Percentiles rank a stretch among this genome's conserved stretches.
phyloP scores from a whole-genome alignment of 2,113 vertebrate species.

The Cinclus cinclus region DNA sequence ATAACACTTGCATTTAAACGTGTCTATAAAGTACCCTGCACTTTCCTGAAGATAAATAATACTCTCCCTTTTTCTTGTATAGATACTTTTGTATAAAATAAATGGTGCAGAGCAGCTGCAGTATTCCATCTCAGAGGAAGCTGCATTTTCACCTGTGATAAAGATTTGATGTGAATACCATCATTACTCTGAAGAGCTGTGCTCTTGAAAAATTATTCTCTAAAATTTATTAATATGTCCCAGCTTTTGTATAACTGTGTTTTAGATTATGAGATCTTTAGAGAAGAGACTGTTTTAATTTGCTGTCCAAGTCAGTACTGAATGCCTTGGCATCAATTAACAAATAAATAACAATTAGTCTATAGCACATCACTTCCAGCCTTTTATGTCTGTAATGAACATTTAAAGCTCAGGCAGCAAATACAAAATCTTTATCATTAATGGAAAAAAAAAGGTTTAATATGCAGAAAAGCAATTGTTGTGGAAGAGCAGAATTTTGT shows the following conservation, averaged over 20 bases:
- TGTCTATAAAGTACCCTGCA: neutral
- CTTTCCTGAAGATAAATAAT: neutral
- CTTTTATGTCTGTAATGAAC: neutral
- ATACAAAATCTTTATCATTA: neutral
- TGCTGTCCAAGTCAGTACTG: neutral
- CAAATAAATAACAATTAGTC: neutral
- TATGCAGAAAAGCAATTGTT: neutral
- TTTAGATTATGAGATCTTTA: neutral
- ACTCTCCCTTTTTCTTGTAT: neutral
- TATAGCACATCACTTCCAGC: neutral
- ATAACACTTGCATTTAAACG: neutral
- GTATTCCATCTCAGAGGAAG: constrained; percentile 31
- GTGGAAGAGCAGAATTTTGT: neutral
- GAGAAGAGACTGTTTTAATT: neutral
- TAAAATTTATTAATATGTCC: neutral
- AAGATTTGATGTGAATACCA: neutral
- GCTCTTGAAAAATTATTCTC: neutral
- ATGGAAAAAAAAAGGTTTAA: neutral
- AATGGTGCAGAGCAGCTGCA: constrained; percentile 39
- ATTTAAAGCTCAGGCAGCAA: neutral
- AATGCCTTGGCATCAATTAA: neutral
- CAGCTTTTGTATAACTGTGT: neutral
- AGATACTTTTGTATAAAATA: constrained; percentile 2
- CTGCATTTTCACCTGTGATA: constrained; percentile 13
- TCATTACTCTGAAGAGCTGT: neutral